These are phyloP conservation scores for Aphodius granarius DNA, from an alignment of 2,888 invertebrate species.

Conservation along the genomic window DNA sequence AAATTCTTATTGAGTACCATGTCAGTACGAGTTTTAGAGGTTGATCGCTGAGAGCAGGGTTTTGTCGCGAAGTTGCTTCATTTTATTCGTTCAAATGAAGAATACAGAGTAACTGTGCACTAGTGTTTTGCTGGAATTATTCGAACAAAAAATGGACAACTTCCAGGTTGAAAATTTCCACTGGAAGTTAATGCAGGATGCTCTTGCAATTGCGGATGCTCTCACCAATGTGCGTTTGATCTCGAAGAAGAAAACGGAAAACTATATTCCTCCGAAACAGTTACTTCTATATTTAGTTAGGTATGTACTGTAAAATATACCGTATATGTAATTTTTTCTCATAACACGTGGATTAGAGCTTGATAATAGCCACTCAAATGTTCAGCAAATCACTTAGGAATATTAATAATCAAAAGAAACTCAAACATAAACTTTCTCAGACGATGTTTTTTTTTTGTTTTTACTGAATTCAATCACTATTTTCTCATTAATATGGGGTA, in stretches of 20 bases:
- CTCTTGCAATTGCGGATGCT: slow-evolving; percentile 60
- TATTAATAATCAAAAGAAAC: too few species aligned
- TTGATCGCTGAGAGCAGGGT: slow-evolving; percentile 3
- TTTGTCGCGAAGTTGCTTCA: not conserved
- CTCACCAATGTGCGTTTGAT: slow-evolving; percentile 59
- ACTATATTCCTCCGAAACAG: slow-evolving; percentile 64
- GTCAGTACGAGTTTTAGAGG: slow-evolving; percentile 8
- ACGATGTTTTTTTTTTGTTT: too few species aligned
- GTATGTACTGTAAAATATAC: slow-evolving; percentile 47
- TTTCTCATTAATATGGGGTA: too few species aligned
- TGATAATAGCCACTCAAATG: too few species aligned
- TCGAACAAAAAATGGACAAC: slow-evolving; percentile 8
- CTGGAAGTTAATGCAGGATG: slow-evolving; percentile 49
- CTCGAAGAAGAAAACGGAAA: slow-evolving; percentile 36
- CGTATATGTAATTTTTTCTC: not conserved
- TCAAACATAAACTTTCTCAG: too few species aligned
- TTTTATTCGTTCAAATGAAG: not conserved
- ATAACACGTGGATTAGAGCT: too few species aligned
- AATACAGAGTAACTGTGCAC: not conserved
- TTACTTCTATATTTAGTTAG: slow-evolving; percentile 66
- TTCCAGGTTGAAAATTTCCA: not conserved
- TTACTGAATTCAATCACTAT: too few species aligned
- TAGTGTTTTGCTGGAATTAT: not conserved
- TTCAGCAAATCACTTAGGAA: too few species aligned
- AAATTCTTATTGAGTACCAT: slow-evolving; percentile 1